Conservation (phyloP, 2,888 invertebrate species). For the Trachelus stipa region DNA sequence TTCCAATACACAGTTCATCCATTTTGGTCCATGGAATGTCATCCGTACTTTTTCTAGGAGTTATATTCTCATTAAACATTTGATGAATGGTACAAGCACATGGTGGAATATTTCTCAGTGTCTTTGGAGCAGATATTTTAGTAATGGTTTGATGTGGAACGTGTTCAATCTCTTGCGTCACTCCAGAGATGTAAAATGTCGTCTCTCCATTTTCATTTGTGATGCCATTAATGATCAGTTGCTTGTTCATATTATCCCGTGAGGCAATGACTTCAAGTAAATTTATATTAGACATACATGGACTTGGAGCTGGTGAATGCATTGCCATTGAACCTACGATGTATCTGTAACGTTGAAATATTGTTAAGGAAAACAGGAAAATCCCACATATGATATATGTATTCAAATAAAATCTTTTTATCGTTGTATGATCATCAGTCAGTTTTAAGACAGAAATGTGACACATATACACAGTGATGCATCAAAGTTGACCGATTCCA, state of each 20-base stretch:
- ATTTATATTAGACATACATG: conserved; percentile 37
- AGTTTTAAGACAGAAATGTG: background rate
- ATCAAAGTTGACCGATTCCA: background rate
- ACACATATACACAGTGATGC: no score
- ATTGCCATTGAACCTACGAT: conserved; percentile 50
- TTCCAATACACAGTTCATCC: conserved; percentile 44
- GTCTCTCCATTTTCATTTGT: conserved; percentile 39
- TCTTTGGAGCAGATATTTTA: conserved; percentile 19
- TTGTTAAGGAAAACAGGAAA: background rate
- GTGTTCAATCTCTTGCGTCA: conserved; percentile 37
- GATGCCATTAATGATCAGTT: conserved; percentile 40
- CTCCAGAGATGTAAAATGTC: conserved; percentile 43
- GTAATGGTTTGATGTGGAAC: conserved; percentile 32
- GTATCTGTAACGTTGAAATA: conserved; percentile 30
- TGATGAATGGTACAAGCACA: conserved; percentile 49
- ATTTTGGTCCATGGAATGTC: conserved; percentile 42
- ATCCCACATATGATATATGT: background rate
- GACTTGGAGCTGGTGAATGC: conserved; percentile 49
- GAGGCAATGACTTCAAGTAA: conserved; percentile 44
- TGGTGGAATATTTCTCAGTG: conserved; percentile 47
- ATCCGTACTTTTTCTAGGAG: conserved; percentile 33
- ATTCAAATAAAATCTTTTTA: background rate
- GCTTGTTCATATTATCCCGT: conserved; percentile 37
- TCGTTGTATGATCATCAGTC: background rate
- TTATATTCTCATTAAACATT: conserved; percentile 33